Conservation (phyloP, 1,140 invertebrate genomes). For the Drosophila eugracilis region DNA sequence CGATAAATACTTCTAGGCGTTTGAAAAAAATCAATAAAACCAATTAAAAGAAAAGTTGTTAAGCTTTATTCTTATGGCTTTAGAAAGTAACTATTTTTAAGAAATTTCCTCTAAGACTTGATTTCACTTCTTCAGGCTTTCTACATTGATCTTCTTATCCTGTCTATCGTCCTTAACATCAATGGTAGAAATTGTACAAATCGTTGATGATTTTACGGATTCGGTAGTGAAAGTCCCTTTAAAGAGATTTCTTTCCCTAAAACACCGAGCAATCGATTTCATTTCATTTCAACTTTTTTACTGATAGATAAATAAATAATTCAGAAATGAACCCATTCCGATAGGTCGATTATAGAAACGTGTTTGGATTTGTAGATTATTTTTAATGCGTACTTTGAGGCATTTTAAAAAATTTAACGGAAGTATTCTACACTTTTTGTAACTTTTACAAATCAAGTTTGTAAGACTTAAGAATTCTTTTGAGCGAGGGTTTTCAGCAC, state of each 20-base stretch:
- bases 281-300: not conserved
- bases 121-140: not conserved
- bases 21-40: conserved; percentile 2
- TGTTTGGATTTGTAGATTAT: not conserved
- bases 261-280: not conserved
- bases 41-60: no score
- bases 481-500: conserved; percentile 5
- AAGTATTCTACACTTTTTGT: conserved; percentile 5
- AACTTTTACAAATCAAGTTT: not conserved
- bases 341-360: not conserved
- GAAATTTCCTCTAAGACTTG: not conserved
- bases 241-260: no score
- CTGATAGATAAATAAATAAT: not conserved
- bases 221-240: no score
- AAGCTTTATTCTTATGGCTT: not conserved
- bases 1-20: not conserved
- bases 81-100: not conserved
- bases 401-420: not conserved
- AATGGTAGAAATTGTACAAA: no score
- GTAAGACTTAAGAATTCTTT: not conserved
- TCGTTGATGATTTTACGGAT: no score
- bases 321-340: not conserved
- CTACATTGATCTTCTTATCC: not conserved
- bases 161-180: no score
- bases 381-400: not conserved